Percentiles rank a stretch among this genome's conserved stretches.
These are phyloP conservation scores for Cichladusa arquata DNA, from an alignment of 2,113 vertebrate species.

Conservation along the genomic window DNA sequence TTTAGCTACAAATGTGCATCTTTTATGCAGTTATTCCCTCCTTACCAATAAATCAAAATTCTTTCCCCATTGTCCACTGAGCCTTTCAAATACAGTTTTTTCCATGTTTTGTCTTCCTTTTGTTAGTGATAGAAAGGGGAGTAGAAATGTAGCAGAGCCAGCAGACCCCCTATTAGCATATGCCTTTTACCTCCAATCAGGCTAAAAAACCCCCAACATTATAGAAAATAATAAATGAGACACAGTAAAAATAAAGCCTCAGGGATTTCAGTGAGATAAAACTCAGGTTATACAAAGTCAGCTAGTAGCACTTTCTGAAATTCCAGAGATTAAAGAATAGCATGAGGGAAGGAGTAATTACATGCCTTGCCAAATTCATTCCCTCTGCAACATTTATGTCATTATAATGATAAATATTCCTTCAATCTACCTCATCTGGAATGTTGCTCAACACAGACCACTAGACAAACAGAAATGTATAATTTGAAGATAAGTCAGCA, in stretches of 20 bases:
- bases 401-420: not conserved
- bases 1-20: not conserved
- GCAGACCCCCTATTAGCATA: not conserved
- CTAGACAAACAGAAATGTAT: not conserved
- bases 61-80: not conserved
- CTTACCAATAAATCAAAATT: not conserved
- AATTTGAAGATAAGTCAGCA: not conserved
- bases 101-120: not conserved
- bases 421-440: conserved; percentile 47
- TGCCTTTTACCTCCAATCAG: not conserved
- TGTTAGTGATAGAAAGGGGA: not conserved
- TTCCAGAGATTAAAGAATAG: not conserved
- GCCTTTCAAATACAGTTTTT: not conserved
- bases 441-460: not conserved
- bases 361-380: not conserved
- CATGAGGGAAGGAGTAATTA: not conserved
- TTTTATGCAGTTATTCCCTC: not conserved
- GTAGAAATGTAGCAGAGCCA: not conserved
- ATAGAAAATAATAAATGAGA: not conserved
- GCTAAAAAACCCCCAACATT: not conserved
- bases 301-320: not conserved
- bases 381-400: not conserved
- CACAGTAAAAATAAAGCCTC: not conserved
- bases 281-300: conserved; percentile 14
- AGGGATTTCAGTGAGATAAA: conserved; percentile 31